phyloP scores from a whole-genome alignment of 92 coral and sea anemone species.

The Porites cylindrica region DNA sequence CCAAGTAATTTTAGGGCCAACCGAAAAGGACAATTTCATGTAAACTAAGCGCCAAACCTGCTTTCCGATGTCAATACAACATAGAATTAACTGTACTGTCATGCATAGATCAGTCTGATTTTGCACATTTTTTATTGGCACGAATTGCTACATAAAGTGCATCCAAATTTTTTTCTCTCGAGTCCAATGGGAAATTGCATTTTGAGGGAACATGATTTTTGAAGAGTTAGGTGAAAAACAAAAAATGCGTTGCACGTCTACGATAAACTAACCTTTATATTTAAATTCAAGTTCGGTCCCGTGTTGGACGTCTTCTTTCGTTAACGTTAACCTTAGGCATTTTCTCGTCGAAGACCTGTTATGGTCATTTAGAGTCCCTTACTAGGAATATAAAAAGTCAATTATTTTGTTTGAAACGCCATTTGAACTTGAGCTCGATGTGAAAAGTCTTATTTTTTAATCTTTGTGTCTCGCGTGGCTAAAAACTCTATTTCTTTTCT shows the following conservation, averaged over 20 bases:
- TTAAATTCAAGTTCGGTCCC: background rate
- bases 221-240: background rate
- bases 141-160: too few species aligned
- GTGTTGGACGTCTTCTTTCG: background rate
- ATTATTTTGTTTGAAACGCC: background rate
- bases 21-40: background rate
- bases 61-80: background rate
- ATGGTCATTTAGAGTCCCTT: background rate
- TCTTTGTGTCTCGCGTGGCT: background rate
- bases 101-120: background rate
- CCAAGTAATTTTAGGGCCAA: slow-evolving; percentile 44
- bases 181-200: background rate
- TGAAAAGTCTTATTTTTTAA: background rate
- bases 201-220: background rate
- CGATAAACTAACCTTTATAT: background rate
- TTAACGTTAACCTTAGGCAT: background rate
- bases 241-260: background rate
- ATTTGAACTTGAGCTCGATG: background rate
- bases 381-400: background rate
- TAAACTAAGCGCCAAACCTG: background rate
- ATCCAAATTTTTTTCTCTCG: too few species aligned
- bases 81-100: background rate
- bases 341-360: background rate
- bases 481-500: background rate
- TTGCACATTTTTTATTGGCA: background rate